These are phyloP conservation scores for Apamea monoglypha DNA, from an alignment of 2,888 invertebrate genomes.

Conservation along the genomic window DNA sequence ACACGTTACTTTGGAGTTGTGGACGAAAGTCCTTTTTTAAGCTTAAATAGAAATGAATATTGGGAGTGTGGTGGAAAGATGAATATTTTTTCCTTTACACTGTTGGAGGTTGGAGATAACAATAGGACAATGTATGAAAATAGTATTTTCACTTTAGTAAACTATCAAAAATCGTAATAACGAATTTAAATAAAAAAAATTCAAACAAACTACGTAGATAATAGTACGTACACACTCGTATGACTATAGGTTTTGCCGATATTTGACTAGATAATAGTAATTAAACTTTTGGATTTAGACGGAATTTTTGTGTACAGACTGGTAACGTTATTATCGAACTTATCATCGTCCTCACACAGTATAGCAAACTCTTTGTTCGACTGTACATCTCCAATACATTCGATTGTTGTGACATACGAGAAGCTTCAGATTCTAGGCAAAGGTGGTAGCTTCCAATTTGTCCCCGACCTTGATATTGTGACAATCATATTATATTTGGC, in stretches of 20 bases:
- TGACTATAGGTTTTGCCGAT: too few relatives aligned
- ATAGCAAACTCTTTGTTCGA: not conserved
- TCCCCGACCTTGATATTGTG: constrained; percentile 34
- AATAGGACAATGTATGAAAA: too few relatives aligned
- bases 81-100: not conserved
- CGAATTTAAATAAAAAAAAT: too few relatives aligned
- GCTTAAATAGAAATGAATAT: not conserved
- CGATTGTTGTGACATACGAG: constrained; percentile 40
- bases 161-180: too few relatives aligned
- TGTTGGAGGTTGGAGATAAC: too few relatives aligned
- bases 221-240: too few relatives aligned
- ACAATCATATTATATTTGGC: constrained; percentile 28
- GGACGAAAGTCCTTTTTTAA: not conserved
- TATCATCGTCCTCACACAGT: not conserved
- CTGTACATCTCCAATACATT: constrained; percentile 60
- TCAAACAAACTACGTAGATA: too few relatives aligned
- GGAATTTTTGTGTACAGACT: not conserved
- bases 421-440: constrained; percentile 31
- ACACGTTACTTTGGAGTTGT: not conserved
- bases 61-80: not conserved
- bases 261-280: too few relatives aligned
- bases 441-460: constrained; percentile 32
- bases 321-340: not conserved
- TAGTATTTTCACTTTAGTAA: too few relatives aligned
- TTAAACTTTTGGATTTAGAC: too few relatives aligned